Conservation (phyloP, 2,888 invertebrate species). For the Zhuqinia jingwanae region DNA sequence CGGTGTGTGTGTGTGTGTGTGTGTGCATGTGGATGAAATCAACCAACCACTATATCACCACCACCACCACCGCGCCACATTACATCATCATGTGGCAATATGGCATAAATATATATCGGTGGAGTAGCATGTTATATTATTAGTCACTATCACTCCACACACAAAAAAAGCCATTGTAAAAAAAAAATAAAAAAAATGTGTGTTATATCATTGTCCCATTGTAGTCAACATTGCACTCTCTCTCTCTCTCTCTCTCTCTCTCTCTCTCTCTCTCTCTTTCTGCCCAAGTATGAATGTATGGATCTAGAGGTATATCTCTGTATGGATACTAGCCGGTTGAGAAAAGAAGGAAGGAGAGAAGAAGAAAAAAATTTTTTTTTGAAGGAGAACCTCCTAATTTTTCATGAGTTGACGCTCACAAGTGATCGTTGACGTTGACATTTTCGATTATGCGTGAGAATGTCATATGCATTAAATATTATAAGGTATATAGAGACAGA, state of each 20-base stretch:
- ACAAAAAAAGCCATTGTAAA: constrained; percentile 30
- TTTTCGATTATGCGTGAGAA: constrained; percentile 72
- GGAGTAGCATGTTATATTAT: constrained; percentile 27
- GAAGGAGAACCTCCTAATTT: constrained; percentile 69
- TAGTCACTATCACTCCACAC: constrained; percentile 12
- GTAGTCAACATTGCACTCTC: constrained; percentile 47
- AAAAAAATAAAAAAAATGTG: constrained; percentile 7
- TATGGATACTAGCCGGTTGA: constrained; percentile 38
- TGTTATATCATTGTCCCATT: constrained; percentile 44
- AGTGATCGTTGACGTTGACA: constrained; percentile 74
- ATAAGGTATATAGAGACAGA: no score
- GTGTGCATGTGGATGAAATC: no score
- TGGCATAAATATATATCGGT: no score
- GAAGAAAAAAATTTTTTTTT: constrained; percentile 2
- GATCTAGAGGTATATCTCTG: no score
- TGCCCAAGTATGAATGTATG: no score
- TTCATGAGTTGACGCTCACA: constrained; percentile 74
- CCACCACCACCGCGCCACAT: not conserved
- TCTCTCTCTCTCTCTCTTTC: no score
- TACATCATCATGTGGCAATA: no score
- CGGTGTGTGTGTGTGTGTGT: no score
- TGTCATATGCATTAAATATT: constrained; percentile 47
- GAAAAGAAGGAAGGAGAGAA: not conserved
- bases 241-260: no score
- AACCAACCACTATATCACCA: constrained; percentile 3